Evolutionary conservation across 2,113 vertebrate species (phyloP), one percentile per base, ranked within the genome.

Genomic region (Pycnonotus jocosus): DNA sequence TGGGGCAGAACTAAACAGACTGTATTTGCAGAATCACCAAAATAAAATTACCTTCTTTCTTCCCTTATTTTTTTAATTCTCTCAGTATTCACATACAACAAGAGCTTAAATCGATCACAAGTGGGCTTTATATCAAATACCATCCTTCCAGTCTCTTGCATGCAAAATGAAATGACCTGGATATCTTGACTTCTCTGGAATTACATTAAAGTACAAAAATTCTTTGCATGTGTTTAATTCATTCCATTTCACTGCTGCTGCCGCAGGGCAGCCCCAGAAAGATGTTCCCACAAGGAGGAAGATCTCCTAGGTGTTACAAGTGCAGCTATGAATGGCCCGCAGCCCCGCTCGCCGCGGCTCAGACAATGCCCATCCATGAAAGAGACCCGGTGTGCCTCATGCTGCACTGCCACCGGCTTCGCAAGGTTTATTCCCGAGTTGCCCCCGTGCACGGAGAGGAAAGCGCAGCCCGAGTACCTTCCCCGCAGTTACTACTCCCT

Each of bases 61-160:
- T 50, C 20, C 54, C 95, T 96, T 95, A 88, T 51, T 86, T 94
- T 91, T 97, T 95, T 68, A 98, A 96, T 96, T 81, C 30, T 93
- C 76, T 96, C 68, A 88, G 44, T 97, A 98, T 98, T 97, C 97
- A 97, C 97, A 98, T 70, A 91, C 51, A 94, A 95, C 73, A 83
- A 88, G 78, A 93, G 62, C 64, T 94, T 90, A 86, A 93, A 82
- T 70, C 84, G 74, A 85, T 82, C 89, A 81, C 86, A 94, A 33
- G 31, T 38, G 7, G 23, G 37, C 61, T 87, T 38, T 74, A 62
- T 37, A 85, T 93, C 58, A 80, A 94, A 92, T 66, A 78, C 81
- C 86, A 58, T 91, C 61, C 87, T 78, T 70, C 44, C 86, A 77
- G 84, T 57, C 65, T 73, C 90, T 38, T 66, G 56, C 56, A 86